Evolutionary conservation across 2,113 vertebrate species (phyloP), one percentile per base, ranked within the genome.

Genomic region (Mola mola): DNA sequence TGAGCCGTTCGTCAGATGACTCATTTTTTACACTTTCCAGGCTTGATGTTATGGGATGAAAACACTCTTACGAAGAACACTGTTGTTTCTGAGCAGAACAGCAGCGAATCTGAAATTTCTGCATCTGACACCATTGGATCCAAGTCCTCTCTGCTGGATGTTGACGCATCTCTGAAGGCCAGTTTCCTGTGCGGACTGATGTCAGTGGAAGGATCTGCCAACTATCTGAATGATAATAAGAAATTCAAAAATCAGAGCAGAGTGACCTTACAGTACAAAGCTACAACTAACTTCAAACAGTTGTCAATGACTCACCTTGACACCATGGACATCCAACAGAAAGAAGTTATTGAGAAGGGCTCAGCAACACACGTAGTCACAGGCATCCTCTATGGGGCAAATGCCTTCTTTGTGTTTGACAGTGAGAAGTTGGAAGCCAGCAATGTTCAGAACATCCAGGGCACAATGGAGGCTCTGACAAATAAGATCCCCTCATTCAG

Each of bases 371-470:
- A 87, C 5, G 33, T 84, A 3, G 65, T 84, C 4, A 78, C 62
- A 10, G 43, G 21, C 5, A 67, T 87, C 41, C 44, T 72, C 20
- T 82, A 73, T 16, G 79, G 79, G 2, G 76, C 75, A 17, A 62
- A 77, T 9, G 72, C 68, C 2, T 41, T 82, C 48, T 75, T 86
- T 62, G 78, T 82, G 9, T 86, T 84, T 47, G 71, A 82, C 42
- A 59, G 37, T 40, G 47, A 60, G 15, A 48, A 58, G 21, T 22
- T 79, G 7, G 60, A 71, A 0, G 1, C 6, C 1, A 62, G 50
- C 22, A 43, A 8, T 0, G 21, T 69, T 0, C 9, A 57, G 38
- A 1, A 17, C 0, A 36, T 63, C 15, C 12, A 71, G 5, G 67
- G 13, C 2, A 10, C 1, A 13, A 76, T 81, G 48, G 0, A 69